Conservation (phyloP, 2,113 vertebrate genomes). For the Pelusios castaneus region DNA sequence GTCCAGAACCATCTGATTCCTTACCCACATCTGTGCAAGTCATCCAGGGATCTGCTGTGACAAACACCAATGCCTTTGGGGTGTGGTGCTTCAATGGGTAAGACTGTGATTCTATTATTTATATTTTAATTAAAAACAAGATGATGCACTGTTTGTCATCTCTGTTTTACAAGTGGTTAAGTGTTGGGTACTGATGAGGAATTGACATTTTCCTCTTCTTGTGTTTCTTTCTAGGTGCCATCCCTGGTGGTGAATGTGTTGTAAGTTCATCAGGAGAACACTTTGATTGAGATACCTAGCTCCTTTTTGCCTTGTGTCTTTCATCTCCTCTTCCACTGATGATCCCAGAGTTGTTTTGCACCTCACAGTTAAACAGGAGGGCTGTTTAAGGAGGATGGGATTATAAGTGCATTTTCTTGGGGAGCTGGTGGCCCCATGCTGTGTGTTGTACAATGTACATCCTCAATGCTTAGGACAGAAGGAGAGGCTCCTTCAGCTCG, state of each 20-base stretch:
- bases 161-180: slow-evolving; percentile 1
- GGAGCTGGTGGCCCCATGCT: fast-evolving
- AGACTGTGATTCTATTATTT: background rate
- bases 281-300: background rate
- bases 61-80: background rate
- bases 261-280: background rate
- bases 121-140: background rate
- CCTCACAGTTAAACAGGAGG: background rate
- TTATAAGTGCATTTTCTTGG: slow-evolving; percentile 41
- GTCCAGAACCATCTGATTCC: background rate
- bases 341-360: fast-evolving
- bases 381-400: background rate
- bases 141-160: background rate
- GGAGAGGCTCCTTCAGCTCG: background rate
- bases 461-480: background rate
- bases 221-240: background rate
- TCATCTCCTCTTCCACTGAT: background rate
- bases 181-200: background rate
- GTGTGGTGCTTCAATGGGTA: background rate
- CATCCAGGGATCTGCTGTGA: background rate
- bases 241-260: slow-evolving; percentile 25
- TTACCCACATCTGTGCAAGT: background rate
- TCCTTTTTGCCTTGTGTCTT: background rate
- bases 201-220: slow-evolving; percentile 21
- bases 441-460: background rate